Percentiles rank a stretch among this genome's conserved stretches.
Conservation (phyloP, 1,140 invertebrate species). For the Teleogryllus occipitalis region DNA sequence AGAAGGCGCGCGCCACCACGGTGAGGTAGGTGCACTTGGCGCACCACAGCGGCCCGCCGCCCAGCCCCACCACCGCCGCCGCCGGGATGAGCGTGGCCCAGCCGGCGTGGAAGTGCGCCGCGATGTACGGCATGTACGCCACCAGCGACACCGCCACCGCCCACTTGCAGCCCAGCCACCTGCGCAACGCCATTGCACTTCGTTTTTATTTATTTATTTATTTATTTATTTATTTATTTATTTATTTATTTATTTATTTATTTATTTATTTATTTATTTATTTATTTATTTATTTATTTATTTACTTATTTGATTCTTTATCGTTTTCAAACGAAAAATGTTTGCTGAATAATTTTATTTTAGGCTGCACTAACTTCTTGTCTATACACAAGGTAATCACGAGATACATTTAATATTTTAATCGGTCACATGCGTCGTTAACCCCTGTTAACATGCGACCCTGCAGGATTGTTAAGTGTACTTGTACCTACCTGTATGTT, state of each 20-base stretch:
- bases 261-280: background rate
- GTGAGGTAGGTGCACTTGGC: slow-evolving; percentile 84
- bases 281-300: background rate
- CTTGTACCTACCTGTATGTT: too few relatives aligned
- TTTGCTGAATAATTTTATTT: background rate
- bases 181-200: slow-evolving; percentile 34
- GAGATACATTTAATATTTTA: too few relatives aligned
- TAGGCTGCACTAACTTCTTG: too few relatives aligned
- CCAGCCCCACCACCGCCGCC: slow-evolving; percentile 73
- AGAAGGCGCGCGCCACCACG: slow-evolving; percentile 62
- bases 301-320: background rate
- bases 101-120: slow-evolving; percentile 73
- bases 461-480: too few relatives aligned
- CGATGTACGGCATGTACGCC: slow-evolving; percentile 80
- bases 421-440: too few relatives aligned
- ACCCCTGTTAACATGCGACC: too few relatives aligned
- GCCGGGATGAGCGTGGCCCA: slow-evolving; percentile 80
- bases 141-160: slow-evolving; percentile 75
- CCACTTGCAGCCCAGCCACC: slow-evolving; percentile 77
- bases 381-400: too few relatives aligned
- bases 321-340: background rate
- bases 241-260: background rate
- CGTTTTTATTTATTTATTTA: background rate
- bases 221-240: background rate
- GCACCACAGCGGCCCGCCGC: slow-evolving; percentile 82